phyloP scores from a whole-genome alignment of 2,113 vertebrate species.

The Protomyctophum bolini region DNA sequence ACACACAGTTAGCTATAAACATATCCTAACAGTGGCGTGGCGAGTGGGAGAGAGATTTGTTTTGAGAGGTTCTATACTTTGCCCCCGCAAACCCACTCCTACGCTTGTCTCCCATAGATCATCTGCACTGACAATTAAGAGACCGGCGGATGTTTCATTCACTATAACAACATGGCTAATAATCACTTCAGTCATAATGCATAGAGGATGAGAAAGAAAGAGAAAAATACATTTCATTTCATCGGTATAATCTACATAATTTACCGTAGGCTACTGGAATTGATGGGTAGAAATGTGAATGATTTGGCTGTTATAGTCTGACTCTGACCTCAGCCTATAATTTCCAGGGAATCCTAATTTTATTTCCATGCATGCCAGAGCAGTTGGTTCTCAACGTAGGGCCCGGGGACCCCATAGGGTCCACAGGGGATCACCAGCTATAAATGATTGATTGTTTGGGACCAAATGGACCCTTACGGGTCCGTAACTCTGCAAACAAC shows the following conservation, averaged over 20 bases:
- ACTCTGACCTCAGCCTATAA: conserved; percentile 62
- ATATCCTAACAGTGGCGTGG: neutral
- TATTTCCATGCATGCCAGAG: too few relatives aligned
- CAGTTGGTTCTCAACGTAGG: too few relatives aligned
- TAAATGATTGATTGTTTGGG: too few relatives aligned
- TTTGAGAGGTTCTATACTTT: conserved; percentile 24
- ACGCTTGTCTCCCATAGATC: conserved; percentile 30
- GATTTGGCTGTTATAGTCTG: conserved; percentile 55
- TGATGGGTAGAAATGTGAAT: conserved; percentile 40
- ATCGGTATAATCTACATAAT: conserved; percentile 58
- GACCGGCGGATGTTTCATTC: conserved; percentile 40
- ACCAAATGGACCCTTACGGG: too few relatives aligned
- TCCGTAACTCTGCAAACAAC: too few relatives aligned
- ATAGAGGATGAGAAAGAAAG: neutral
- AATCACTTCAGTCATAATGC: conserved; percentile 37
- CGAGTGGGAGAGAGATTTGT: neutral
- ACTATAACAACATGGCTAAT: conserved; percentile 53
- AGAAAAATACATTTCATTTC: conserved; percentile 55
- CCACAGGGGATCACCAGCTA: too few relatives aligned
- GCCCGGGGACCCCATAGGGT: too few relatives aligned
- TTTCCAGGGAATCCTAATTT: conserved; percentile 5
- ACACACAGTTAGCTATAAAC: neutral
- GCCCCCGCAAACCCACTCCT: conserved; percentile 9
- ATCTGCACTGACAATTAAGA: conserved; percentile 42
- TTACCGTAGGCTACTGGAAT: conserved; percentile 31